A percentile compares a stretch with the other conserved stretches of the same genome.
These are phyloP conservation scores for Leucophora obtusa DNA, from an alignment of 2,888 invertebrate genomes.

Conservation along the genomic window DNA sequence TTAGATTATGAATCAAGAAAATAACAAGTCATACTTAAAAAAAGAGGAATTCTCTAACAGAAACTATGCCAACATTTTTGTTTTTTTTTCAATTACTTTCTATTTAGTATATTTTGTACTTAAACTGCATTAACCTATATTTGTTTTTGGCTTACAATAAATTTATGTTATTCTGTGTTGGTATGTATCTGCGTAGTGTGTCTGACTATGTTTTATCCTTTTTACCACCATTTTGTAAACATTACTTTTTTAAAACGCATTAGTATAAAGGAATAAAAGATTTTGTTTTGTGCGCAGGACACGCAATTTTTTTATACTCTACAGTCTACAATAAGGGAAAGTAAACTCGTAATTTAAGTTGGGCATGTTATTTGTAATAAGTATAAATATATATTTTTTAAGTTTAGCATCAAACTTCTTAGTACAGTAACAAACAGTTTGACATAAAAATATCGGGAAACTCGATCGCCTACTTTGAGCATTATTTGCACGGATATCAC, in stretches of 20 bases:
- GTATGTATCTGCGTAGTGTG: conserved; percentile 4
- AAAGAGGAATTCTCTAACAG: neutral
- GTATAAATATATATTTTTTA: too few relatives aligned
- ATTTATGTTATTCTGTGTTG: neutral
- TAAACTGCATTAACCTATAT: conserved; percentile 47
- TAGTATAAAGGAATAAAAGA: conserved; percentile 23
- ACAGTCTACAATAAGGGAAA: too few relatives aligned
- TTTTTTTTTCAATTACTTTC: conserved; percentile 9
- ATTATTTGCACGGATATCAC: too few relatives aligned
- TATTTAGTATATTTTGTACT: conserved; percentile 6
- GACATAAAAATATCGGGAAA: too few relatives aligned
- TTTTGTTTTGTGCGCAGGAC: conserved; percentile 50
- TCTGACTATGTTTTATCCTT: neutral
- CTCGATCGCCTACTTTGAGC: too few relatives aligned
- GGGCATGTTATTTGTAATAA: too few relatives aligned
- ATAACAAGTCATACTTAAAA: conserved; percentile 14
- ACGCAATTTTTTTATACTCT: conserved; percentile 37
- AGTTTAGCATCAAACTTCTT: too few relatives aligned
- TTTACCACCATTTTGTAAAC: conserved; percentile 43
- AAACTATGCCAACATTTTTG: neutral
- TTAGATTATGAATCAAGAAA: conserved; percentile 48
- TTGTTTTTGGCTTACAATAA: neutral
- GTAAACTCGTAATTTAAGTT: too few relatives aligned
- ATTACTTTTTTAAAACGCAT: conserved; percentile 35
- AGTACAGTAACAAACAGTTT: too few relatives aligned